These are phyloP conservation scores for Vannuccia rotundouncinata DNA, from an alignment of 2,888 invertebrate genomes.

Conservation along the genomic window DNA sequence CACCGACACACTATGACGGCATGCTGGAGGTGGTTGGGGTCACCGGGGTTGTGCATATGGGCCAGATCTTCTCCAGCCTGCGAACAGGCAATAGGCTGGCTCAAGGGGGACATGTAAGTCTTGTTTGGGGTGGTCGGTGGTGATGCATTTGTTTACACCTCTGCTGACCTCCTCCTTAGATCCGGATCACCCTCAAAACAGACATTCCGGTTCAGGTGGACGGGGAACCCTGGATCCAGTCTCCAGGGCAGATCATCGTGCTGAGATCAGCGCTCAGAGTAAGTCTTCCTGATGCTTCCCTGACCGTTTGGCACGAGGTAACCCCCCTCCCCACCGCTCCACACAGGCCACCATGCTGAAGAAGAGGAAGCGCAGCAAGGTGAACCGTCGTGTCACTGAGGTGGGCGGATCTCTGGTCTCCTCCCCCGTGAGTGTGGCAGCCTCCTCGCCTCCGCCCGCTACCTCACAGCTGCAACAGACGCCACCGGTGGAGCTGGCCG, in stretches of 20 bases:
- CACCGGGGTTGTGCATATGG: constrained; percentile 94
- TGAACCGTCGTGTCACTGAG: constrained; percentile 77
- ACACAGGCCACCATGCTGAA: constrained; percentile 96
- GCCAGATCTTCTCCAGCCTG: constrained; percentile 94
- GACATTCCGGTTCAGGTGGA: constrained; percentile 99
- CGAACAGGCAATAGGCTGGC: constrained; percentile 94
- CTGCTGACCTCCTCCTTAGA: background rate
- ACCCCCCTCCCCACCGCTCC: background rate
- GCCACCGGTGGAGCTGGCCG: too few relatives aligned
- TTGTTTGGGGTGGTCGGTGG: too few relatives aligned
- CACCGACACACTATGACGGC: constrained; percentile 99
- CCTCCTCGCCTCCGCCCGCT: too few relatives aligned
- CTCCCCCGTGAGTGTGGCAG: too few relatives aligned
- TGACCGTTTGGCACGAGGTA: too few relatives aligned
- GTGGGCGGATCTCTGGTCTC: too few relatives aligned
- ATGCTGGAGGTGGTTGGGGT: constrained; percentile 98
- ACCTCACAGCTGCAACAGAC: too few relatives aligned
- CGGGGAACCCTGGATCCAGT: constrained; percentile 97
- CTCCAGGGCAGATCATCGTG: constrained; percentile 93
- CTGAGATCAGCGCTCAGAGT: constrained; percentile 80
- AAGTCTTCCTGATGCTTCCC: too few relatives aligned
- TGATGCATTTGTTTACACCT: too few relatives aligned
- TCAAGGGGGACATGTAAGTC: constrained; percentile 70
- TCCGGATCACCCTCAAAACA: constrained; percentile 75
- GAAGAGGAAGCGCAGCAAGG: constrained; percentile 76